Evolutionary conservation across 1,140 invertebrate species (phyloP).

Genomic region (Bicyclus anynana): DNA sequence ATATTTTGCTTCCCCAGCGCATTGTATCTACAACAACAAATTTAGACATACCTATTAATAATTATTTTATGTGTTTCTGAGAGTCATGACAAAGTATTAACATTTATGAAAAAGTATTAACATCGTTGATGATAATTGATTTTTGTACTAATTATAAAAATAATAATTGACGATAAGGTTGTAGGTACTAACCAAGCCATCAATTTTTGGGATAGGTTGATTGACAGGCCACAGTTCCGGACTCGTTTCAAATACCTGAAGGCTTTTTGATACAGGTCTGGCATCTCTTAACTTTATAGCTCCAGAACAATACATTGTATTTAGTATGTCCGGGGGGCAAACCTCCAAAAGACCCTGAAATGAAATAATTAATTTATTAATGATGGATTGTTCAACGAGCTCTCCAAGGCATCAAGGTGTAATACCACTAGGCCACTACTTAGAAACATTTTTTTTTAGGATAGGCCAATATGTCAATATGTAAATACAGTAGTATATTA

Average conservation of each 20-base stretch:
- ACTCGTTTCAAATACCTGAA: constrained; percentile 82
- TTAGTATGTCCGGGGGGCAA: constrained; percentile 55
- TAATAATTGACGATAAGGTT: not conserved
- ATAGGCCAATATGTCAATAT: too few relatives aligned
- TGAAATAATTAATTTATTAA: not conserved
- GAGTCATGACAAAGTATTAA: too few relatives aligned
- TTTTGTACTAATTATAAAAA: not conserved
- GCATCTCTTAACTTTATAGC: constrained; percentile 58
- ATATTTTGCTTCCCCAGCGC: constrained; percentile 82
- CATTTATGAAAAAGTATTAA: too few relatives aligned
- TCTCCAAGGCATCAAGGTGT: too few relatives aligned
- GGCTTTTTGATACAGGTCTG: constrained; percentile 80
- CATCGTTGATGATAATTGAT: too few relatives aligned
- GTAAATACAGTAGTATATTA: too few relatives aligned
- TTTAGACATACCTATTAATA: too few relatives aligned
- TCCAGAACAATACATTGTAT: constrained; percentile 67
- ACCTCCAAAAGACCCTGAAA: constrained; percentile 46
- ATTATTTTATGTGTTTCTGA: too few relatives aligned
- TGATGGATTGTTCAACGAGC: too few relatives aligned
- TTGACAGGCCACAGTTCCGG: constrained; percentile 82
- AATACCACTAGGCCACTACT: too few relatives aligned
- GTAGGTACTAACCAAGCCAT: constrained; percentile 74
- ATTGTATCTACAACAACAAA: constrained; percentile 59
- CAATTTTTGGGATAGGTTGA: constrained; percentile 83
- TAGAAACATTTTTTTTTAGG: too few relatives aligned